A percentile compares a stretch with the other conserved stretches of the same genome.
Conservation (phyloP, 2,888 invertebrate genomes). For the Hydrotaea diabolus region DNA sequence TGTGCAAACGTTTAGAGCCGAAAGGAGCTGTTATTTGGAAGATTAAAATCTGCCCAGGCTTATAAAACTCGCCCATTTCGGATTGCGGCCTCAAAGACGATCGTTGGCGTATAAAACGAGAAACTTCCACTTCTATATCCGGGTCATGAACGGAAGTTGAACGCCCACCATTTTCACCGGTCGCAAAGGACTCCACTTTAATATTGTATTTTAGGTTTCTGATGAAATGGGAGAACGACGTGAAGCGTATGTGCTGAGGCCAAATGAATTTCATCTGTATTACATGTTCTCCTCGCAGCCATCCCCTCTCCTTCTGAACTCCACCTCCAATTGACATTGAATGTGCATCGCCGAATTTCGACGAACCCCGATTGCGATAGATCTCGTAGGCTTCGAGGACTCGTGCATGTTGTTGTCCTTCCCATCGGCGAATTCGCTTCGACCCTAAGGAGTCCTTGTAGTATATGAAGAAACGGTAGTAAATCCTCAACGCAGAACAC, state of each 20-base stretch:
- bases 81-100: slow-evolving; percentile 70
- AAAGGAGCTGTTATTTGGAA: slow-evolving; percentile 73
- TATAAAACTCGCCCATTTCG: slow-evolving; percentile 71
- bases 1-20: slow-evolving; percentile 69
- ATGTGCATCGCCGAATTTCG: slow-evolving; percentile 73
- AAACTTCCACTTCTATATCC: slow-evolving; percentile 72
- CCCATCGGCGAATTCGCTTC: slow-evolving; percentile 75
- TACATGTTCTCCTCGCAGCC: slow-evolving; percentile 87
- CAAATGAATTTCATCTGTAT: slow-evolving; percentile 89
- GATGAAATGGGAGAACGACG: slow-evolving; percentile 80
- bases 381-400: slow-evolving; percentile 74
- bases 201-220: slow-evolving; percentile 57
- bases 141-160: slow-evolving; percentile 46
- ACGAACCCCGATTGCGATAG: slow-evolving; percentile 70
- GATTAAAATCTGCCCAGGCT: slow-evolving; percentile 70
- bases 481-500: slow-evolving; percentile 82
- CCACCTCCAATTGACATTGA: slow-evolving; percentile 71
- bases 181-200: slow-evolving; percentile 46
- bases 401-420: slow-evolving; percentile 82
- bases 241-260: slow-evolving; percentile 88
- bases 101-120: slow-evolving; percentile 71
- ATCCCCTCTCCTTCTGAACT: slow-evolving; percentile 85
- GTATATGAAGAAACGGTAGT: slow-evolving; percentile 77
- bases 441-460: slow-evolving; percentile 71
- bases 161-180: slow-evolving; percentile 55